Percentiles rank a stretch among this genome's conserved stretches.
phyloP scores from a whole-genome alignment of 1,140 invertebrate species.

The Drosophila yakuba region DNA sequence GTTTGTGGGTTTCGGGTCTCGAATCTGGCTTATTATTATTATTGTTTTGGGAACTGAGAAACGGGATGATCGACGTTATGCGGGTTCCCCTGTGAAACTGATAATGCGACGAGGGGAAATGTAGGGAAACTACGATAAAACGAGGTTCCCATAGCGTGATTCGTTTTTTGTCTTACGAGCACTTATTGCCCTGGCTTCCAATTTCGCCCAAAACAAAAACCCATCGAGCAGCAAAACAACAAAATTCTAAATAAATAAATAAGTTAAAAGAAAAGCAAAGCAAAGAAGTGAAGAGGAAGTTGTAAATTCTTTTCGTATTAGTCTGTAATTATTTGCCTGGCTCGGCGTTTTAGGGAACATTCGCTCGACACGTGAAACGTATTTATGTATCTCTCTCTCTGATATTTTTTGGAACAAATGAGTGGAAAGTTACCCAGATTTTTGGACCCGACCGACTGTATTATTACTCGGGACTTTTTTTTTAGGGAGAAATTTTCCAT shows the following conservation, averaged over 20 bases:
- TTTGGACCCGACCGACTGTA: slow-evolving; percentile 15
- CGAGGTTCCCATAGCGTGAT: slow-evolving; percentile 38
- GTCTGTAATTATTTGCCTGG: slow-evolving; percentile 44
- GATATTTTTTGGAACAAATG: slow-evolving; percentile 20
- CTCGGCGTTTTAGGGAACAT: slow-evolving; percentile 37
- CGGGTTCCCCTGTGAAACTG: slow-evolving; percentile 21
- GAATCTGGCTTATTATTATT: slow-evolving; percentile 16
- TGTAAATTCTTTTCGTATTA: slow-evolving; percentile 58
- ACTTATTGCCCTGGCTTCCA: slow-evolving; percentile 21
- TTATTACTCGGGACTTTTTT: slow-evolving; percentile 11
- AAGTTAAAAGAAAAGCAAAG: background rate
- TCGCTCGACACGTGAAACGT: slow-evolving; percentile 33
- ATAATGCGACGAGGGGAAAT: slow-evolving; percentile 43
- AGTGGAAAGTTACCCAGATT: slow-evolving; percentile 44
- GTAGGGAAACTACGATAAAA: slow-evolving; percentile 6
- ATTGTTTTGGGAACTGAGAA: slow-evolving; percentile 20
- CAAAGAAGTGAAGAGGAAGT: slow-evolving; percentile 29
- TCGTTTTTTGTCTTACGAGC: slow-evolving; percentile 1
- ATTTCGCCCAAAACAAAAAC: background rate
- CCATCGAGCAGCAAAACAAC: background rate
- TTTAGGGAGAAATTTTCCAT: slow-evolving; percentile 35
- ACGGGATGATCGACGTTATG: slow-evolving; percentile 8
- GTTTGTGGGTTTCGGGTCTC: slow-evolving; percentile 19
- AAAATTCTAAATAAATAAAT: background rate
- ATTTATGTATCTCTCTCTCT: slow-evolving; percentile 14